Evolutionary conservation across 2,888 invertebrate genomes (phyloP).

Genomic region (Drosophila longiperda): DNA sequence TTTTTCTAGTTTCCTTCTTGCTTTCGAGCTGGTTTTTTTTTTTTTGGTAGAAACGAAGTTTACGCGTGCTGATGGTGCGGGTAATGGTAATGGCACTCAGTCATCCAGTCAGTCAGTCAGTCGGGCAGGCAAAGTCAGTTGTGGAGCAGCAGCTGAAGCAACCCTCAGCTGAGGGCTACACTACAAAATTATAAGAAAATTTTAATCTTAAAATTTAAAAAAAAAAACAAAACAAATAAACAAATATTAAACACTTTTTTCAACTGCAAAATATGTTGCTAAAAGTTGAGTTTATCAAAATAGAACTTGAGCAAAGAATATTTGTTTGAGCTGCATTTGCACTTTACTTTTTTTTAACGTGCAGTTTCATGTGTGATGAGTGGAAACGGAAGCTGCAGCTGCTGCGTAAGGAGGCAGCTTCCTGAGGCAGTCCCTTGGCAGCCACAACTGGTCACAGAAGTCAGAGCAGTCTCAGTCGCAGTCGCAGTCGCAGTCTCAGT

Average conservation of each 20-base stretch:
- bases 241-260: neutral
- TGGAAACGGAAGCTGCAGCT: constrained; percentile 52
- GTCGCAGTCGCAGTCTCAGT: neutral
- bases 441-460: constrained; percentile 9
- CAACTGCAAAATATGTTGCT: neutral
- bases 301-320: neutral
- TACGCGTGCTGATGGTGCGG: constrained; percentile 75
- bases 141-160: constrained; percentile 23
- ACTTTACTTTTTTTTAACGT: neutral
- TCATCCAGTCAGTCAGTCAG: constrained; percentile 8
- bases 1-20: constrained; percentile 3
- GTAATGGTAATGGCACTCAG: constrained; percentile 72
- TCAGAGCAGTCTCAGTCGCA: neutral
- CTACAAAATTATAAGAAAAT: neutral
- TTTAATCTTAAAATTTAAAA: neutral
- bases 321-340: neutral
- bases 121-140: constrained; percentile 48
- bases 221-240: neutral
- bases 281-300: neutral
- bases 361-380: constrained; percentile 38
- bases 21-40: constrained; percentile 2
- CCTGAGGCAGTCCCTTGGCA: constrained; percentile 40
- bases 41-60: constrained; percentile 68
- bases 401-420: constrained; percentile 26
- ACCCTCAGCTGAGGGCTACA: constrained; percentile 18